Base-by-base conservation (phyloP, 64 coral and sea anemone species). In the Montipora capricornis region DNA sequence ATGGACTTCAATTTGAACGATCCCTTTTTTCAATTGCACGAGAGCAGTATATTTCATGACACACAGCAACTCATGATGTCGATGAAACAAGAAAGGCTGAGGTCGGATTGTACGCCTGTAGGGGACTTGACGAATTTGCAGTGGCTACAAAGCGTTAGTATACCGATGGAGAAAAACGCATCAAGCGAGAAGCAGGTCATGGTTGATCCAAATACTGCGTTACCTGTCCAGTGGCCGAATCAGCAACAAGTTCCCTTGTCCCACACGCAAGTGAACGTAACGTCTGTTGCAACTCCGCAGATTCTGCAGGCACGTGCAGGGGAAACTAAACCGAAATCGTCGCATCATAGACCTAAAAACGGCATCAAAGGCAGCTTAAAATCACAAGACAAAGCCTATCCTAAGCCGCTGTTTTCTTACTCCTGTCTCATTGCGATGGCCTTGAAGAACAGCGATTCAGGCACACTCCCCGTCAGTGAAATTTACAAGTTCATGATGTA, bases 401-500 rank as follows among this genome's bases (percentile, higher is more conserved):
- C 98, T 1, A 99, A 99, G 87, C 98, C 98, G 15, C 86, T 99
- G 74, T 99, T 99, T 88, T 96, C 95, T 19, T 99, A 99, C 78
- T 96, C 95, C 1, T 99, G 98, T 96, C 80, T 99, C 2, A 99
- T 99, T 76, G 98, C 98, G 22, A 99, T 99, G 98, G 98, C 98
- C 53, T 69, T 99, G 44, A 92, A 99, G 87, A 96, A 99, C 86
- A 96, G 95, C 55, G 98, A 99, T 89, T 84, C 98, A 45, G 98
- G 98, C 91, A 99, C 98, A 66, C 89, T 99, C 52, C 98, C 98
- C 82, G 98, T 99, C 80, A 99, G 98, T 89, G 98, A 99, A 92
- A 99, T 99, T 77, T 99, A 99, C 98, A 99, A 99, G 92, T 99
- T 99, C 80, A 99, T 99, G 98, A 96, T 96, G 98, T 99, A 94